A percentile compares a stretch with the other conserved stretches of the same genome.
phyloP scores from a whole-genome alignment of 1,140 invertebrate species.

The Lepidurus couesii region DNA sequence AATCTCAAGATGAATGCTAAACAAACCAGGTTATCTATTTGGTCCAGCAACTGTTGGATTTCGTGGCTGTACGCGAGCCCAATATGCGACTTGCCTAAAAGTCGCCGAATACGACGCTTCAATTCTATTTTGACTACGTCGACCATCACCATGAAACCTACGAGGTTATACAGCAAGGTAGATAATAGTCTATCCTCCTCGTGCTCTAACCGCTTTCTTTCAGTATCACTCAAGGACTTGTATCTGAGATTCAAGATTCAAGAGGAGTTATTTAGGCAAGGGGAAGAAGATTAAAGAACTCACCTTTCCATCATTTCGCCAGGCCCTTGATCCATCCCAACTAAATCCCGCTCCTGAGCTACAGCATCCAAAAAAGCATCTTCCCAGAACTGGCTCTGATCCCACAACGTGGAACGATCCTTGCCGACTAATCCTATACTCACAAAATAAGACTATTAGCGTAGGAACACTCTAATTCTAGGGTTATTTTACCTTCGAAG shows the following conservation, averaged over 20 bases:
- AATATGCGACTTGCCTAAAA: slow-evolving; percentile 97
- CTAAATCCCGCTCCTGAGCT: slow-evolving; percentile 96
- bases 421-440: slow-evolving; percentile 51
- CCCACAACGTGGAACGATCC: slow-evolving; percentile 85
- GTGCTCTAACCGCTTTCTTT: slow-evolving; percentile 91
- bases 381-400: slow-evolving; percentile 99
- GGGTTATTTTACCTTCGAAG: slow-evolving; percentile 60
- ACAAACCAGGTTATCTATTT: slow-evolving; percentile 87
- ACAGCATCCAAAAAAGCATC: slow-evolving; percentile 98
- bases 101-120: slow-evolving; percentile 82
- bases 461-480: slow-evolving; percentile 15
- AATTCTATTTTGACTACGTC: slow-evolving; percentile 79
- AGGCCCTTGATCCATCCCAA: slow-evolving; percentile 99
- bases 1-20: slow-evolving; percentile 23
- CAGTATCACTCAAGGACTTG: slow-evolving; percentile 84
- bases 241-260: slow-evolving; percentile 54
- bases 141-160: slow-evolving; percentile 93
- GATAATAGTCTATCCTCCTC: slow-evolving; percentile 95
- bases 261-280: slow-evolving; percentile 16
- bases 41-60: slow-evolving; percentile 92
- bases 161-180: slow-evolving; percentile 92
- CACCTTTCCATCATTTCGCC: slow-evolving; percentile 98
- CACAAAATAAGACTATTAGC: slow-evolving; percentile 25
- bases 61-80: slow-evolving; percentile 95
- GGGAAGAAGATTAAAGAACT: slow-evolving; percentile 30